Conservation (phyloP, 2,888 invertebrate species). For the Tachina grossa region DNA sequence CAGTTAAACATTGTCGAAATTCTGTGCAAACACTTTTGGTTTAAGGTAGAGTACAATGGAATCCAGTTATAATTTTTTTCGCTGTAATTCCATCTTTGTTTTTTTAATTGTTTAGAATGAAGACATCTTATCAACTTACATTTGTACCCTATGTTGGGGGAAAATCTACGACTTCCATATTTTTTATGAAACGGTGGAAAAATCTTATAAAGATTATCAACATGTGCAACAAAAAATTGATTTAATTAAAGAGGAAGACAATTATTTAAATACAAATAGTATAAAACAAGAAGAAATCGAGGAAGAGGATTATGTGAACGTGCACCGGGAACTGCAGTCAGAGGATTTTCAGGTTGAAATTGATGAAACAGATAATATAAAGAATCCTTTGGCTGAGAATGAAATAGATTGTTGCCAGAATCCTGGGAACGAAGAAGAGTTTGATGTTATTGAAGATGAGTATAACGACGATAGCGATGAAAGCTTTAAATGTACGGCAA, state of each 20-base stretch:
- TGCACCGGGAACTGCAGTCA: conserved; percentile 44
- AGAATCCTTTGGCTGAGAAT: conserved; percentile 56
- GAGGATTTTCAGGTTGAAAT: conserved; percentile 44
- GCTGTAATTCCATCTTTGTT: background rate
- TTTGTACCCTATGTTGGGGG: conserved; percentile 80
- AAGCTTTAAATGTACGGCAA: background rate
- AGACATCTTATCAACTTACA: conserved; percentile 78
- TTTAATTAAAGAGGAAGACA: conserved; percentile 48
- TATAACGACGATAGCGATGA: background rate
- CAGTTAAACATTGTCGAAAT: conserved; percentile 77
- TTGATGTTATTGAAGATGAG: background rate
- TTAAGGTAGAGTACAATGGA: conserved; percentile 75
- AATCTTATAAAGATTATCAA: conserved; percentile 74
- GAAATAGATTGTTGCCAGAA: background rate
- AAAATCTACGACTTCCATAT: conserved; percentile 79
- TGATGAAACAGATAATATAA: conserved; percentile 14
- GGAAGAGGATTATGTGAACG: conserved; percentile 17
- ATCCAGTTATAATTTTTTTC: background rate
- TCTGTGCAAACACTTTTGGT: conserved; percentile 81
- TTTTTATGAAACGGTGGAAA: conserved; percentile 79
- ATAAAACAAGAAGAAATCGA: conserved; percentile 59
- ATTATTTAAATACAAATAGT: background rate
- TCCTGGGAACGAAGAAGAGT: conserved; percentile 20
- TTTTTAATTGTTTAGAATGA: conserved; percentile 75
- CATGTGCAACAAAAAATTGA: background rate